These are phyloP conservation scores for Polymixis flavicincta DNA, from an alignment of 2,888 invertebrate species.

Conservation along the genomic window DNA sequence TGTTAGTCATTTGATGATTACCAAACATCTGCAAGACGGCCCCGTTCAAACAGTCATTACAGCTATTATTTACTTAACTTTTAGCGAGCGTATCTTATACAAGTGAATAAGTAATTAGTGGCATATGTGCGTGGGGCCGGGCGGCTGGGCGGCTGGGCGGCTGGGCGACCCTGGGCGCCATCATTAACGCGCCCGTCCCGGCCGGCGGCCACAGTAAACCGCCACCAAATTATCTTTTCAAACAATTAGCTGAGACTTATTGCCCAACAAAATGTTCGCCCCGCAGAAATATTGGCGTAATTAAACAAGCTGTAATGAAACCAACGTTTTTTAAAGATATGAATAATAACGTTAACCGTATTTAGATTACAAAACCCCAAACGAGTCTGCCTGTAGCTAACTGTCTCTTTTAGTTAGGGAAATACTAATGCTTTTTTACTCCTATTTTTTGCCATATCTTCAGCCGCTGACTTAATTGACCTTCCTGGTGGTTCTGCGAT, in stretches of 20 bases:
- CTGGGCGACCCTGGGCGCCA: constrained; percentile 68
- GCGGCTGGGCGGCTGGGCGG: constrained; percentile 68
- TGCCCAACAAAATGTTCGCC: constrained; percentile 75
- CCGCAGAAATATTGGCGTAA: constrained; percentile 70
- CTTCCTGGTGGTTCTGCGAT: too few species aligned
- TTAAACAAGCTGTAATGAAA: constrained; percentile 73
- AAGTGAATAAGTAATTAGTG: constrained; percentile 80
- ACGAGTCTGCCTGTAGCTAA: constrained; percentile 9
- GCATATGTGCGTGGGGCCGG: constrained; percentile 78
- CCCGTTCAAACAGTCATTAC: constrained; percentile 24
- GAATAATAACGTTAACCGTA: constrained; percentile 54
- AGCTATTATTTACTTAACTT: constrained; percentile 51
- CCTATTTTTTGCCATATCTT: background rate
- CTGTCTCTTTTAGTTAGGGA: background rate
- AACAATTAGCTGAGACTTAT: constrained; percentile 86
- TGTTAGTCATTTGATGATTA: constrained; percentile 17
- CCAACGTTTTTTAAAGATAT: constrained; percentile 70
- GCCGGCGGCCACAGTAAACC: constrained; percentile 83
- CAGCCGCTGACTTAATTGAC: too few species aligned
- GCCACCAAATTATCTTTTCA: constrained; percentile 87
- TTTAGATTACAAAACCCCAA: constrained; percentile 39
- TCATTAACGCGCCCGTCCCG: constrained; percentile 80
- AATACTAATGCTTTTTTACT: background rate
- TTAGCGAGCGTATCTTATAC: constrained; percentile 50
- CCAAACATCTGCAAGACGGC: constrained; percentile 7